Evolutionary conservation across 2,888 invertebrate genomes (phyloP), one percentile per base, ranked within the genome.

Genomic region (Trissonchulus sp.): DNA sequence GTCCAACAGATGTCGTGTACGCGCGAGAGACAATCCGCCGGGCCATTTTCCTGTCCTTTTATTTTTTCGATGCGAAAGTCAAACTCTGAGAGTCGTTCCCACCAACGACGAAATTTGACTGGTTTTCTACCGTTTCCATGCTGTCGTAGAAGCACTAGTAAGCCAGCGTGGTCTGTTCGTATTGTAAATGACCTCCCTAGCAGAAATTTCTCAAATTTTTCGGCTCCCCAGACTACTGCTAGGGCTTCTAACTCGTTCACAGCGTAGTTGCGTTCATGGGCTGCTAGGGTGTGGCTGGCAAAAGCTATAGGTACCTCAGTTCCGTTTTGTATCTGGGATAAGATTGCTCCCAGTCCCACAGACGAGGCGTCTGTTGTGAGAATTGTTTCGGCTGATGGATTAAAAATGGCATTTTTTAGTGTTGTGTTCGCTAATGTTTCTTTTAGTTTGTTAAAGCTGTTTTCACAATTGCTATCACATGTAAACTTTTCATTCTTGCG

Each of bases 141-240:
- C 68, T 28, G 34, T 3, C 33, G 68, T 33, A 72, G 30, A 28
- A 72, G 72, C 3, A 37, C 1, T 23, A 31, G 82, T 2, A 87
- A 76, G 0, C 85, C 84, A 74, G 84, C 80, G 76, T 85, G 84
- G 77, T 86, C 85, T 0, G 84, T 86, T 3, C 81, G 63, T 18
- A 86, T 77, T 1, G 83, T 83, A 76, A 86, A 86, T 36, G 80
- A 79, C 36, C 81, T 77, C 1, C 84, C 85, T 76, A 79, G 84
- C 0, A 85, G 72, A 77, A 84, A 86, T 38, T 83, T 79, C 48
- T 84, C 82, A 79, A 85, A 86, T 76, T 82, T 81, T 36, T 81
- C 80, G 0, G 84, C 79, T 0, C 82, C 84, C 77, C 82, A 86
- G 1, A 85, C 81, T 2, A 85, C 77, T 18, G 83, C 76, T 60